These are phyloP conservation scores for Aculops lycopersici DNA, from an alignment of 1,140 invertebrate species.

Conservation along the genomic window DNA sequence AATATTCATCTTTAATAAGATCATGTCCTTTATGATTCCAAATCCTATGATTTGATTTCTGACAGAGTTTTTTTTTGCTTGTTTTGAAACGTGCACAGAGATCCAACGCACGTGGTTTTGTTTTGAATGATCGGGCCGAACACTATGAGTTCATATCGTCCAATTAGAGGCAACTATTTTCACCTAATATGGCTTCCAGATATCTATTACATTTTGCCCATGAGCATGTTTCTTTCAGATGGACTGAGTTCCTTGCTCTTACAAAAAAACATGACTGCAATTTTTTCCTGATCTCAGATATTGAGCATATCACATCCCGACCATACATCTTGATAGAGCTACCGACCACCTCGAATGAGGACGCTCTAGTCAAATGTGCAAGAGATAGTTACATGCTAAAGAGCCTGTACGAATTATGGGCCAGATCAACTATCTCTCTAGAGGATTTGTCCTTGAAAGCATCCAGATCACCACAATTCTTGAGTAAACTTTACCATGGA, in stretches of 20 bases:
- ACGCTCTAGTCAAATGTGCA: not conserved
- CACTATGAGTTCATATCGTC: too few relatives aligned
- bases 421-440: constrained; percentile 21
- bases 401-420: constrained; percentile 39
- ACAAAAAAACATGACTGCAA: not conserved
- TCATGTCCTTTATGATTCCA: too few relatives aligned
- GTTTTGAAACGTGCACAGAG: too few relatives aligned
- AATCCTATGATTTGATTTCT: too few relatives aligned
- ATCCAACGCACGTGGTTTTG: too few relatives aligned
- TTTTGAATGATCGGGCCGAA: too few relatives aligned
- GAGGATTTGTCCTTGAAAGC: constrained; percentile 29
- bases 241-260: not conserved
- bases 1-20: not conserved
- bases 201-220: constrained; percentile 3
- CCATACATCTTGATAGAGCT: constrained; percentile 1
- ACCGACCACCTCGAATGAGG: not conserved
- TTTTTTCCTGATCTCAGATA: not conserved
- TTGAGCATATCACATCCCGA: constrained; percentile 1
- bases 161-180: too few relatives aligned
- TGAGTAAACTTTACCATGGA: not conserved
- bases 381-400: constrained; percentile 1
- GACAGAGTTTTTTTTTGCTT: too few relatives aligned
- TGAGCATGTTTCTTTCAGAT: constrained; percentile 1
- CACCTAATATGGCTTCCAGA: not conserved
- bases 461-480: not conserved